These are phyloP conservation scores for Hippocampus barbouri DNA, from an alignment of 2,113 vertebrate species.

Conservation along the genomic window DNA sequence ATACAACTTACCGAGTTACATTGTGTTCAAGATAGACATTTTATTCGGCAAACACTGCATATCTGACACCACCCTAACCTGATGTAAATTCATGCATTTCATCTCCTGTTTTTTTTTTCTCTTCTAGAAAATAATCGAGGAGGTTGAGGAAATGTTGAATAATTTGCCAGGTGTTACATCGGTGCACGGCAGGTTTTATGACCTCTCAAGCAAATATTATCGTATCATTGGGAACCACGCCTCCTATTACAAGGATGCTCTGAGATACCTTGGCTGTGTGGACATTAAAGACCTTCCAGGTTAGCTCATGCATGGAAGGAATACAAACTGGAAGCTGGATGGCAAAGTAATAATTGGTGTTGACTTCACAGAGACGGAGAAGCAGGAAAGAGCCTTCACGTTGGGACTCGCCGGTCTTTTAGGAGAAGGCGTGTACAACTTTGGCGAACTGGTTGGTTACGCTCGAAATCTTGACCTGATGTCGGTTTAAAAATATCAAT, in stretches of 20 bases:
- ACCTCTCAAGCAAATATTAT: constrained; percentile 97
- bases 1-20: background rate
- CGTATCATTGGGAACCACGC: constrained; percentile 93
- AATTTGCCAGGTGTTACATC: constrained; percentile 88
- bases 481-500: background rate
- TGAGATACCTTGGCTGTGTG: constrained; percentile 92
- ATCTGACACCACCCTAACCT: background rate
- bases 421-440: constrained; percentile 97
- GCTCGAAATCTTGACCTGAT: background rate
- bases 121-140: constrained; percentile 87
- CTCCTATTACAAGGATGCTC: constrained; percentile 90
- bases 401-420: constrained; percentile 90
- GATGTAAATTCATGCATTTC: background rate
- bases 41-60: too few species aligned
- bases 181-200: constrained; percentile 94
- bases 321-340: background rate
- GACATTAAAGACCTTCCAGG: constrained; percentile 90
- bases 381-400: constrained; percentile 94
- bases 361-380: constrained; percentile 80
- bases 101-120: background rate
- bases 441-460: constrained; percentile 86
- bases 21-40: background rate
- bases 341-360: background rate
- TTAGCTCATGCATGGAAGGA: constrained; percentile 39
- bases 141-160: constrained; percentile 89